Evolutionary conservation across 2,797 vertebrate genomes (phyloP).

Genomic region (Alcedo atthis): DNA sequence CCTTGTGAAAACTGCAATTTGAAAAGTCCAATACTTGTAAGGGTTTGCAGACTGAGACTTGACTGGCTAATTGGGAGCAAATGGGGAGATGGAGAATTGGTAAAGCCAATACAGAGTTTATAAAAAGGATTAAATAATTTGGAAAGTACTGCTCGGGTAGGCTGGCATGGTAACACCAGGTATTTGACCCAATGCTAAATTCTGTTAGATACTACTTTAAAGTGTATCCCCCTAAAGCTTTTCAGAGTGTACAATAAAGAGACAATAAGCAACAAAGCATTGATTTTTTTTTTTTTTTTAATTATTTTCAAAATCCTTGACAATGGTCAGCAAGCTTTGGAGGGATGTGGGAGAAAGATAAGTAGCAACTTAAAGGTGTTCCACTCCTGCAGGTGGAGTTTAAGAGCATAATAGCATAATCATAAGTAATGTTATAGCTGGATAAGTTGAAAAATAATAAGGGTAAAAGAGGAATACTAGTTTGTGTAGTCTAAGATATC

Average conservation of each 20-base stretch:
- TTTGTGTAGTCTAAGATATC: not conserved
- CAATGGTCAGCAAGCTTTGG: not conserved
- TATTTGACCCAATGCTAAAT: not conserved
- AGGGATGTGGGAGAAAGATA: fast-evolving
- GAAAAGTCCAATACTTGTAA: not conserved
- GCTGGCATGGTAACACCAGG: not conserved
- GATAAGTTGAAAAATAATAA: not conserved
- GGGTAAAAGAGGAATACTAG: not conserved
- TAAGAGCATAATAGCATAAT: not conserved
- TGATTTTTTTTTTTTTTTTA: too few relatives aligned
- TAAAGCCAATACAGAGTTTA: not conserved
- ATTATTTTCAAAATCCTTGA: too few relatives aligned
- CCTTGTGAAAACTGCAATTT: not conserved
- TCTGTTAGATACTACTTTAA: not conserved
- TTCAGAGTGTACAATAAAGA: not conserved
- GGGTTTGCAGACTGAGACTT: not conserved
- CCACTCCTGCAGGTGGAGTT: not conserved
- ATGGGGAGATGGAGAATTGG: not conserved
- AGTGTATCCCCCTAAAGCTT: not conserved
- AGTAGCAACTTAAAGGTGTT: not conserved
- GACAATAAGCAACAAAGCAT: not conserved
- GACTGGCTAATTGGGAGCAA: not conserved
- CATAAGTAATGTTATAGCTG: not conserved
- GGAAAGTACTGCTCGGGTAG: not conserved
- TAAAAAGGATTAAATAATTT: not conserved